Conservation (phyloP, 2,797 vertebrate species). For the Bryconaethiops microstoma region DNA sequence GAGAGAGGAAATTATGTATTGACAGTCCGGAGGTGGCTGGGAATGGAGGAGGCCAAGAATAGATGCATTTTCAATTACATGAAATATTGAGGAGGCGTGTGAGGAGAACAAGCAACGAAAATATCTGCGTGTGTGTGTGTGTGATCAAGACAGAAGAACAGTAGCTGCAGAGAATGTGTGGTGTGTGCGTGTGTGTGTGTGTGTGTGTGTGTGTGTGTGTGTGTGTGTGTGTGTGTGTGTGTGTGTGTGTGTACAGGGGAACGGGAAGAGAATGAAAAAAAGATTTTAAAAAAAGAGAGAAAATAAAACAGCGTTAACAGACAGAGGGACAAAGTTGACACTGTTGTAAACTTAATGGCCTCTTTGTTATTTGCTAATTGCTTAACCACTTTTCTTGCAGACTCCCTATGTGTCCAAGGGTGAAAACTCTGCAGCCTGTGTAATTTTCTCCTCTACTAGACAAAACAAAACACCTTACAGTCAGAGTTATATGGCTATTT, state of each 20-base stretch:
- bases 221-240: too few species aligned
- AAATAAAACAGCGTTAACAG: background rate
- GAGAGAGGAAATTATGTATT: constrained; percentile 70
- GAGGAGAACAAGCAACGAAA: constrained; percentile 62
- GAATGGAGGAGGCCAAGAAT: constrained; percentile 65
- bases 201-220: too few species aligned
- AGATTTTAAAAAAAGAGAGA: constrained; percentile 7
- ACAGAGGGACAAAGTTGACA: constrained; percentile 1
- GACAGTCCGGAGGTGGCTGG: constrained; percentile 66
- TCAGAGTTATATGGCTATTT: background rate
- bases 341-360: constrained; percentile 4
- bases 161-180: constrained; percentile 53
- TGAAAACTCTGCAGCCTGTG: constrained; percentile 19
- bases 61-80: constrained; percentile 72
- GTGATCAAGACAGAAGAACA: constrained; percentile 62
- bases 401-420: constrained; percentile 13
- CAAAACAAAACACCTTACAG: constrained; percentile 12
- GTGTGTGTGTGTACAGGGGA: constrained; percentile 28
- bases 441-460: constrained; percentile 10
- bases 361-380: constrained; percentile 16
- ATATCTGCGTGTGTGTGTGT: constrained; percentile 62
- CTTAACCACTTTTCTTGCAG: background rate
- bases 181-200: too few species aligned
- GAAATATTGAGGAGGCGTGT: constrained; percentile 72
- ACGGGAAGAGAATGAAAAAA: background rate